Conservation (phyloP, 1,140 invertebrate genomes). For the Caenorhabditis briggsae region DNA sequence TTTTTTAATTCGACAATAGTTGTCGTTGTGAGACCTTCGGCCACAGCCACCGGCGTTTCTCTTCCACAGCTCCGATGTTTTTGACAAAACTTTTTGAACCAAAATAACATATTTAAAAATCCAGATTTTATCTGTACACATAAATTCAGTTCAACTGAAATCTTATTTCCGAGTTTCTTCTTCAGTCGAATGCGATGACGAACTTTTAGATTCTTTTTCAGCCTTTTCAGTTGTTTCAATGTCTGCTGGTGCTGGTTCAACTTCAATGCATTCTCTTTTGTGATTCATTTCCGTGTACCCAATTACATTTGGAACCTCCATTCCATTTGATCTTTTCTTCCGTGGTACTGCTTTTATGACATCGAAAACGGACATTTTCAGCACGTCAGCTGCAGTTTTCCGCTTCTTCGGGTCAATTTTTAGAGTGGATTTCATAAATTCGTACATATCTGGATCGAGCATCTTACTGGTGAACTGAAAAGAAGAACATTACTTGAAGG, state of each 20-base stretch:
- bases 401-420: conserved; percentile 48
- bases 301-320: neutral
- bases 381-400: neutral
- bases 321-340: conserved; percentile 37
- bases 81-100: too few species aligned
- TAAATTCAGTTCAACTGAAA: neutral
- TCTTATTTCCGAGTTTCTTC: neutral
- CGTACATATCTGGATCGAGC: conserved; percentile 10
- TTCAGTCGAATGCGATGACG: neutral
- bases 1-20: too few species aligned
- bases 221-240: conserved; percentile 10
- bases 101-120: neutral
- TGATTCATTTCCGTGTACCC: conserved; percentile 34
- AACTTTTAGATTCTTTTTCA: neutral
- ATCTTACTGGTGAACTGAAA: conserved; percentile 52
- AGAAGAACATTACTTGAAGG: neutral
- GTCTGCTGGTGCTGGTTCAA: neutral
- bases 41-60: too few species aligned
- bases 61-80: too few species aligned
- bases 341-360: neutral
- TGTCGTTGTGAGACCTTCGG: too few species aligned
- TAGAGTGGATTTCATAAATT: conserved; percentile 14
- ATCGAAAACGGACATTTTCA: conserved; percentile 45
- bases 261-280: conserved; percentile 4
- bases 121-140: neutral